Base-by-base conservation (phyloP, 2,888 invertebrate genomes). In the Latrodectus hesperus region DNA sequence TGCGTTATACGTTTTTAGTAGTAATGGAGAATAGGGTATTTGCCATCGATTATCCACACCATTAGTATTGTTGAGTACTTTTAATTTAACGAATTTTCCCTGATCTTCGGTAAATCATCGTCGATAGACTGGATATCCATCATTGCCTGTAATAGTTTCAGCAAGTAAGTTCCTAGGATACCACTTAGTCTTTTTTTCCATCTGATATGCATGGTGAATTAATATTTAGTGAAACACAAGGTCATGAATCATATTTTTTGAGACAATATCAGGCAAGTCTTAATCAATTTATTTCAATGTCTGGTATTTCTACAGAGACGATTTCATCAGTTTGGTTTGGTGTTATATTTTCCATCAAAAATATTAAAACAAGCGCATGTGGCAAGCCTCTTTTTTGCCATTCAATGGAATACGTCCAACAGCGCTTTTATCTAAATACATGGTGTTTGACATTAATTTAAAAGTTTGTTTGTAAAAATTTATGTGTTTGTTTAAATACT, bases 401-500 rank as follows among this genome's bases (percentile, higher is more conserved):
- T 67, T 91, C 91, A 22, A 91, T 83, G 10, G 90, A 88, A 53
- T 89, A 90, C 71, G 91, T 89, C 68, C 89, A 89, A 3, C 90
- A 90, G 8, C 71, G 72, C 0, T 89, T 88, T 17, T 70, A n/a
- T 1, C 92, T 91, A 77, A 91, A 89, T 9, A 90, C 71, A 10
- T 89, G 14, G 9, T 83, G 68, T 38, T 90, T 89, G 0, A n/a
- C n/a, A n/a, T n/a, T n/a, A n/a, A n/a, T n/a, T n/a, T n/a, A n/a
- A n/a, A n/a, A n/a, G n/a, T n/a, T n/a, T n/a, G n/a, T n/a, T n/a
- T n/a, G n/a, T n/a, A n/a, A n/a, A n/a, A n/a, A n/a, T n/a, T n/a
- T n/a, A n/a, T n/a, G n/a, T 73, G 92, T 91, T 64, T 89, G 84
- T 2, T 89, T 67, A 87, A 92, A 92, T 2, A 90, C 51, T 90